Evolutionary conservation across 2,888 invertebrate genomes (phyloP).

Genomic region (Carterocephalus palaemon): DNA sequence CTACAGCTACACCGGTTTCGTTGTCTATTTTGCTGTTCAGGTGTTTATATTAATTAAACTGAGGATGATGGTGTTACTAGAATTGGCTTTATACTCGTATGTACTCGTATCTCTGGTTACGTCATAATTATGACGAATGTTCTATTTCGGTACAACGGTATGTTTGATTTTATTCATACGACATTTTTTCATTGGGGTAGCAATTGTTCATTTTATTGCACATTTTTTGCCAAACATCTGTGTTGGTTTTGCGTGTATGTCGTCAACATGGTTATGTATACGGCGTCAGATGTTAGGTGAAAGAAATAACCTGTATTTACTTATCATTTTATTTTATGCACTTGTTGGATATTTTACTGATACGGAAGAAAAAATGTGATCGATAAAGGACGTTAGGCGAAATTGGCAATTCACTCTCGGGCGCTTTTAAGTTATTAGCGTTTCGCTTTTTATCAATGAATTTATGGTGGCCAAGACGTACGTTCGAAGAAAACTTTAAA

Average conservation of each 20-base stretch:
- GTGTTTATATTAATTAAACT: slow-evolving; percentile 20
- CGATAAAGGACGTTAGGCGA: slow-evolving; percentile 34
- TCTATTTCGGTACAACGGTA: too few species aligned
- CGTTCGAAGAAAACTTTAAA: slow-evolving; percentile 55
- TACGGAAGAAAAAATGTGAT: slow-evolving; percentile 20
- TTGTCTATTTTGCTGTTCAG: slow-evolving; percentile 17
- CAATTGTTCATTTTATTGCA: too few species aligned
- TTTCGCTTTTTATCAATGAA: slow-evolving; percentile 66
- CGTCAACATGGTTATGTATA: too few species aligned
- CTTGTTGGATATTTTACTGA: background rate
- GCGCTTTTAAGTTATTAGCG: slow-evolving; percentile 58
- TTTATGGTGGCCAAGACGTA: slow-evolving; percentile 61
- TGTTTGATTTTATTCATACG: too few species aligned
- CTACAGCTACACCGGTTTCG: slow-evolving; percentile 22
- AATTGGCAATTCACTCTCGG: slow-evolving; percentile 45
- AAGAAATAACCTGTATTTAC: background rate
- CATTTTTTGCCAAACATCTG: too few species aligned
- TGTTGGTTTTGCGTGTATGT: too few species aligned
- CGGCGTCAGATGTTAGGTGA: background rate
- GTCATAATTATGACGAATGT: too few species aligned
- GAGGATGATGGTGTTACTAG: too few species aligned
- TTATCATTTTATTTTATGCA: background rate
- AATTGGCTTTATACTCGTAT: too few species aligned
- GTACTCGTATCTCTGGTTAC: too few species aligned
- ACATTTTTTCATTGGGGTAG: too few species aligned